Conservation (phyloP, 2,113 vertebrate species). For the Rattus norvegicus region DNA sequence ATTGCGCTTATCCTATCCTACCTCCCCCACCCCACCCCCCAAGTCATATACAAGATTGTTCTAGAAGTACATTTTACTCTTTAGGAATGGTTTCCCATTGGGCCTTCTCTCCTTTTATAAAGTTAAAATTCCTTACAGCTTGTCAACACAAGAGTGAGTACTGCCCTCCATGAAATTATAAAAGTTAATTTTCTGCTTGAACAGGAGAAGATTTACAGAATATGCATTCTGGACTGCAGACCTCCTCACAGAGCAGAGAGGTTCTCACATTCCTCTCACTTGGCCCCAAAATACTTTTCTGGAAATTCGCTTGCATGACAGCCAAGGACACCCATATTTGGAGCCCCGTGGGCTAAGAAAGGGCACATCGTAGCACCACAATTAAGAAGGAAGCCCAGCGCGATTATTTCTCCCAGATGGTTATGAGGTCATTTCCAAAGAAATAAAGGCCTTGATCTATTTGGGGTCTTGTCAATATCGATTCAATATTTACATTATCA, state of each 20-base stretch:
- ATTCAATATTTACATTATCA: neutral
- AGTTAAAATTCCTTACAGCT: neutral
- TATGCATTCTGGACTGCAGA: neutral
- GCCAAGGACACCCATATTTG: conserved; percentile 57
- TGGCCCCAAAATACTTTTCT: conserved; percentile 62
- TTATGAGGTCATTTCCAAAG: conserved; percentile 37
- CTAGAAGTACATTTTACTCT: conserved; percentile 1
- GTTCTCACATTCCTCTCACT: conserved; percentile 2
- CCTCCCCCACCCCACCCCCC: neutral
- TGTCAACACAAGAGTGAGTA: neutral
- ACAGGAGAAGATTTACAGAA: neutral
- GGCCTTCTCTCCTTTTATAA: neutral
- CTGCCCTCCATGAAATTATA: neutral
- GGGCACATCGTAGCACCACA: neutral
- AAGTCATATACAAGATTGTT: neutral
- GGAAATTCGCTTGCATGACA: conserved; percentile 47
- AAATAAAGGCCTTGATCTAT: conserved; percentile 22
- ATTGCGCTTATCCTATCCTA: neutral
- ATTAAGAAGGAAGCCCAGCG: neutral
- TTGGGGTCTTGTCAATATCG: neutral
- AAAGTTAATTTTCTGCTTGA: neutral
- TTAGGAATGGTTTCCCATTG: neutral
- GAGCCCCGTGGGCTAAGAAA: conserved; percentile 21
- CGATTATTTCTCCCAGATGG: conserved; percentile 28
- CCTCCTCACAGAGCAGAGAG: neutral